Base-by-base conservation (phyloP, 2,888 invertebrate species). In the Luperina nickerlii region DNA sequence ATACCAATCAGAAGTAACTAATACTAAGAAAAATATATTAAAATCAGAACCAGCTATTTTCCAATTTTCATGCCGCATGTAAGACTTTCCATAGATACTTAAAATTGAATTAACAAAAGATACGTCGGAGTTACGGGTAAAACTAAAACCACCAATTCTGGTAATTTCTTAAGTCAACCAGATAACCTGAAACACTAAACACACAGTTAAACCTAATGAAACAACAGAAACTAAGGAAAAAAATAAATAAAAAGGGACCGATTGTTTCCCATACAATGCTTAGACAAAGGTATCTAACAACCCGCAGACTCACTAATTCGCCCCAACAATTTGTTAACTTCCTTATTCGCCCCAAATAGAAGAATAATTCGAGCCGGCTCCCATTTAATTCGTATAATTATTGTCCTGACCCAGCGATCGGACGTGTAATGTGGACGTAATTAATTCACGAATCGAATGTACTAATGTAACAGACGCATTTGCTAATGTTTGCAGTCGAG, bases 321-420 rank as follows among this genome's bases (percentile, higher is more conserved):
- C 72, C 80, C 79, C 78, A 78, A 83, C 86, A 78, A 89, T 89
- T 89, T 82, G 83, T 86, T 82, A 89, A 85, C 83, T 89, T 88
- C 79, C 83, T 81, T 70, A 80, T 57, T 78, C 65, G 63, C 62
- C 45, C 79, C 79, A 76, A 83, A 87, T 85, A 89, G 76, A 81
- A 78, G 69, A 83, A 84, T 82, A 79, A 83, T 79, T 75, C 79
- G 78, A 87, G 57, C 57, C 76, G 24, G 68, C 70, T 70, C 74
- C 78, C 71, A 87, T 88, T 89, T 86, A 85, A 86, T 86, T 85
- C 81, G 81, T 78, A 78, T 85, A 88, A 85, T 88, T 89, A 82
- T 82, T 78, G 89, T 84, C 74, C 79, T 68, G 79, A 42, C 73
- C 60, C 66, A 15, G 51, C 69, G 54, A 76, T 75, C 74, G 69